Evolutionary conservation across 2,113 vertebrate genomes (phyloP).

Genomic region (Fregetta grallaria): DNA sequence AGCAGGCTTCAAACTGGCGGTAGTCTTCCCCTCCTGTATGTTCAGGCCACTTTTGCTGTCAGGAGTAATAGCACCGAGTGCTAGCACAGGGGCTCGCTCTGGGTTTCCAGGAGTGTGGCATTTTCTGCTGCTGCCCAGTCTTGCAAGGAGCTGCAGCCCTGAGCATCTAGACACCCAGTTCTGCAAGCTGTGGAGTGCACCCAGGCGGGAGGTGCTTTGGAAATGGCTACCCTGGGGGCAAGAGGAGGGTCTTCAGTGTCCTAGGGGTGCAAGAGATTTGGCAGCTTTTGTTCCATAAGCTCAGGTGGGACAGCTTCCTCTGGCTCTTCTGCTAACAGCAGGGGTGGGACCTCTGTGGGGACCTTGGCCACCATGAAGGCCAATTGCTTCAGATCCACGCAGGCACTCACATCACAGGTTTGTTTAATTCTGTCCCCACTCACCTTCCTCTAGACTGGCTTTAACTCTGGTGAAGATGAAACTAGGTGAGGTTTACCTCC

Average conservation of each 20-base stretch:
- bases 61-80: background rate
- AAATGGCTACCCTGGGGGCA: background rate
- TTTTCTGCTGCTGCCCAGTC: background rate
- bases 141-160: background rate
- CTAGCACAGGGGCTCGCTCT: background rate
- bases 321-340: background rate
- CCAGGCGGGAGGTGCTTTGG: background rate
- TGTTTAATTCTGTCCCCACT: background rate
- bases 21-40: background rate
- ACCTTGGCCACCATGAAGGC: background rate
- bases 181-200: background rate
- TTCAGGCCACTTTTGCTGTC: background rate
- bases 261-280: background rate
- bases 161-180: background rate
- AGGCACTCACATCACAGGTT: fast-evolving
- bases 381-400: background rate
- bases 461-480: background rate
- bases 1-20: background rate
- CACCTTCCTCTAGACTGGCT: background rate
- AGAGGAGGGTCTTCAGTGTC: background rate
- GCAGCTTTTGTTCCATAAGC: background rate
- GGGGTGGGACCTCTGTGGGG: background rate
- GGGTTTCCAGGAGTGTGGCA: background rate
- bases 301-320: fast-evolving
- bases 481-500: background rate